Conservation (phyloP, 1,140 invertebrate species). For the Pygmarrhopalites habei region DNA sequence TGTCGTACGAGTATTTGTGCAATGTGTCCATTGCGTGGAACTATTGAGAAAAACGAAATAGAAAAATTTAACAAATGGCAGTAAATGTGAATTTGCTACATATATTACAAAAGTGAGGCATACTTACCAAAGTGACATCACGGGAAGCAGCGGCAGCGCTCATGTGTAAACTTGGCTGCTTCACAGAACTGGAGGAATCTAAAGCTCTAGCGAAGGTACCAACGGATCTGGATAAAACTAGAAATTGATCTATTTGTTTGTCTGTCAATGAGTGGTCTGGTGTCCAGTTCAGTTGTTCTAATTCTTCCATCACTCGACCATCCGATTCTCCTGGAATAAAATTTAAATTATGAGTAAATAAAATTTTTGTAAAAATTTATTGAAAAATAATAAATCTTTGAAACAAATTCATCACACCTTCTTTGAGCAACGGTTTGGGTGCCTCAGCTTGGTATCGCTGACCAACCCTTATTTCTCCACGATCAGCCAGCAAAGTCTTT, state of each 20-base stretch:
- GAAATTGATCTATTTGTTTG: constrained; percentile 96
- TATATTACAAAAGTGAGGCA: too few species aligned
- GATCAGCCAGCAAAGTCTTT: constrained; percentile 96
- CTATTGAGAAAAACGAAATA: constrained; percentile 52
- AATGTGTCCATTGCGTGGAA: constrained; percentile 98
- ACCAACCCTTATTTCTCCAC: constrained; percentile 91
- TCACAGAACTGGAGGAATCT: constrained; percentile 94
- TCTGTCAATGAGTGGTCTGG: constrained; percentile 82
- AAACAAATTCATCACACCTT: too few species aligned
- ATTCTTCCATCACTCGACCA: constrained; percentile 62
- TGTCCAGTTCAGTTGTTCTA: constrained; percentile 91
- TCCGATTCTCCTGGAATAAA: constrained; percentile 75
- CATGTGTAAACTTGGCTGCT: constrained; percentile 97
- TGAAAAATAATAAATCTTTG: constrained; percentile 42
- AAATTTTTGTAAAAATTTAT: constrained; percentile 17
- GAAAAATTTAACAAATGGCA: not conserved
- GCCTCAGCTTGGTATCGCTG: constrained; percentile 92
- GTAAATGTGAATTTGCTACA: constrained; percentile 48
- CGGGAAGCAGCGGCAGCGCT: constrained; percentile 95
- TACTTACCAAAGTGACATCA: constrained; percentile 96
- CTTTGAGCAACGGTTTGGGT: constrained; percentile 58
- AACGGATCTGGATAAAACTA: constrained; percentile 91
- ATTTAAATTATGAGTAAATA: too few species aligned
- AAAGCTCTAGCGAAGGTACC: constrained; percentile 97
- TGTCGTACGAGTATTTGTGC: constrained; percentile 84